Conservation (phyloP, 1,140 invertebrate species). For the Xylocopa sonorina region DNA sequence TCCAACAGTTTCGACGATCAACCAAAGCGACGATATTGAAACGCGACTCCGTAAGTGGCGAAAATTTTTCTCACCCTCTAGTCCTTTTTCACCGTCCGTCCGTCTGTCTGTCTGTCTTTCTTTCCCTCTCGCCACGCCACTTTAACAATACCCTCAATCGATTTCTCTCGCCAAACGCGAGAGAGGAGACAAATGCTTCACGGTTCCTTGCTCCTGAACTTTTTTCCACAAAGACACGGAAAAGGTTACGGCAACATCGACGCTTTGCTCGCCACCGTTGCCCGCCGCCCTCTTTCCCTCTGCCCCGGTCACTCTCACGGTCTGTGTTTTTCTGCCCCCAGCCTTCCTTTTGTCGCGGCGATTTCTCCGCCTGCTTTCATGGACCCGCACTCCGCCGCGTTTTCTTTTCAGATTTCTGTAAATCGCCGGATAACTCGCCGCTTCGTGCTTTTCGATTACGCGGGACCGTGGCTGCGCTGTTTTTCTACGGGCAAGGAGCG, state of each 20-base stretch:
- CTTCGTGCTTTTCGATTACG: neutral
- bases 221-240: slow-evolving; percentile 52
- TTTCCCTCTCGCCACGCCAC: slow-evolving; percentile 22
- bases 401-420: slow-evolving; percentile 30
- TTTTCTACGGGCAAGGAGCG: neutral
- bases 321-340: slow-evolving; percentile 5
- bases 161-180: slow-evolving; percentile 58
- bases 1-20: too few relatives aligned
- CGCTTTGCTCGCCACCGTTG: slow-evolving; percentile 22
- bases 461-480: neutral
- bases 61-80: neutral
- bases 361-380: slow-evolving; percentile 3
- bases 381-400: neutral
- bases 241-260: slow-evolving; percentile 54
- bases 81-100: neutral
- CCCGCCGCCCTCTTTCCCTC: neutral
- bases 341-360: slow-evolving; percentile 30
- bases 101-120: too few relatives aligned
- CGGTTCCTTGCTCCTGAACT: slow-evolving; percentile 55
- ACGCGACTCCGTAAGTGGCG: neutral
- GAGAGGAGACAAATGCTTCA: slow-evolving; percentile 58
- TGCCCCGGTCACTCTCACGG: neutral
- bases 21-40: neutral
- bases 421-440: slow-evolving; percentile 25
- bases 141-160: slow-evolving; percentile 51